Evolutionary conservation across 2,113 vertebrate species (phyloP).

Genomic region (Oreochromis niloticus): DNA sequence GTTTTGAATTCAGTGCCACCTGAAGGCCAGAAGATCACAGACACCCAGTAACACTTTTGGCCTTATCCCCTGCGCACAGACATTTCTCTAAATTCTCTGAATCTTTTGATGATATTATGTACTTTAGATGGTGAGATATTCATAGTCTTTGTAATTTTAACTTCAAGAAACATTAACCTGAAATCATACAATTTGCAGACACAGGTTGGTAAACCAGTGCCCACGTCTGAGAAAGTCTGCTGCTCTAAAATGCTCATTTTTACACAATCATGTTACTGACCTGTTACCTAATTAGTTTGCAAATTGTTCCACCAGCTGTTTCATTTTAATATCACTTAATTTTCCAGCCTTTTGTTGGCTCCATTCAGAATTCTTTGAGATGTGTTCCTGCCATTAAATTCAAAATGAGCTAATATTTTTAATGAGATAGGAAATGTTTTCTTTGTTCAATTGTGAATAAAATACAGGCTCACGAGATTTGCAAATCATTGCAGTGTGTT

Average conservation of each 20-base stretch:
- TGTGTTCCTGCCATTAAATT: neutral
- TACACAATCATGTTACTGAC: neutral
- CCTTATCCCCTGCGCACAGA: neutral
- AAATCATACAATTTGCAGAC: neutral
- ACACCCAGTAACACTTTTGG: neutral
- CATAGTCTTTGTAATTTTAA: neutral
- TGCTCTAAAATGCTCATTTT: neutral
- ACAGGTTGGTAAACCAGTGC: neutral
- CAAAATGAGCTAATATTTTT: neutral
- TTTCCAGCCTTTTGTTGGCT: neutral
- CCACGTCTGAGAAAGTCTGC: neutral
- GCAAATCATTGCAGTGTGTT: neutral
- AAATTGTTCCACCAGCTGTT: neutral
- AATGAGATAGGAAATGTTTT: neutral
- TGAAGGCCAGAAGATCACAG: neutral
- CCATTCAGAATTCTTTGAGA: neutral
- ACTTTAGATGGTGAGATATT: neutral
- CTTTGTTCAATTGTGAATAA: neutral
- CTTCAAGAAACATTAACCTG: neutral
- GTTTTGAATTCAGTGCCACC: neutral
- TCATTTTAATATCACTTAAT: neutral
- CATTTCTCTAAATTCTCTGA: neutral
- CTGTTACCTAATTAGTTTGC: neutral
- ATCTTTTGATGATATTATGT: neutral
- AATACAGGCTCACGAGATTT: neutral